A percentile compares a stretch with the other conserved stretches of the same genome.
phyloP scores from a whole-genome alignment of 2,113 vertebrate genomes.

The Pteronura brasiliensis region DNA sequence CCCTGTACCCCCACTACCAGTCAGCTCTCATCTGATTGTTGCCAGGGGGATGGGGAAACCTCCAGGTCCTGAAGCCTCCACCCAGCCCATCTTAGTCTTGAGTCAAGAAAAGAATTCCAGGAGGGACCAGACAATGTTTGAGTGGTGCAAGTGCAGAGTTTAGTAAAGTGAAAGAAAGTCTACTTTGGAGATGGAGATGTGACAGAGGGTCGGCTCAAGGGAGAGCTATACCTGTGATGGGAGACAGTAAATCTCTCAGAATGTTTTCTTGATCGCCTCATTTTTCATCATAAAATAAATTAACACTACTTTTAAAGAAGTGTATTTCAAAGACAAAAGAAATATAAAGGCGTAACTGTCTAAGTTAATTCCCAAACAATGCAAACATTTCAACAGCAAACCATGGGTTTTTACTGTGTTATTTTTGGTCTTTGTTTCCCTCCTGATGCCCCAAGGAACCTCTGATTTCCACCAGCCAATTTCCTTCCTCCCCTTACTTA shows the following conservation, averaged over 20 bases:
- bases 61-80: neutral
- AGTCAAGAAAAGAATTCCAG: neutral
- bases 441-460: neutral
- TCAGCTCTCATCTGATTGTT: neutral
- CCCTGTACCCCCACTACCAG: neutral
- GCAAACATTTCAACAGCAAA: neutral
- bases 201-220: neutral
- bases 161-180: neutral
- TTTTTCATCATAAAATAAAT: conserved; percentile 34
- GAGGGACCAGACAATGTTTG: neutral
- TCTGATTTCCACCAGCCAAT: neutral
- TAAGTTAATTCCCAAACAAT: conserved; percentile 8
- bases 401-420: neutral
- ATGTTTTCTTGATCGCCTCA: neutral
- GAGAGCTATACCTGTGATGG: neutral
- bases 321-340: neutral
- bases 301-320: neutral
- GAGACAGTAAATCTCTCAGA: neutral
- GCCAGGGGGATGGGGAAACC: neutral
- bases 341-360: neutral
- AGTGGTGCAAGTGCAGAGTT: neutral
- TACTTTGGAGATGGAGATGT: neutral
- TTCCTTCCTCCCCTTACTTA: neutral
- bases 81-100: neutral
- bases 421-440: neutral